Base-by-base conservation (phyloP, 2,888 invertebrate species). In the Sinodicranocentrus sp. region DNA sequence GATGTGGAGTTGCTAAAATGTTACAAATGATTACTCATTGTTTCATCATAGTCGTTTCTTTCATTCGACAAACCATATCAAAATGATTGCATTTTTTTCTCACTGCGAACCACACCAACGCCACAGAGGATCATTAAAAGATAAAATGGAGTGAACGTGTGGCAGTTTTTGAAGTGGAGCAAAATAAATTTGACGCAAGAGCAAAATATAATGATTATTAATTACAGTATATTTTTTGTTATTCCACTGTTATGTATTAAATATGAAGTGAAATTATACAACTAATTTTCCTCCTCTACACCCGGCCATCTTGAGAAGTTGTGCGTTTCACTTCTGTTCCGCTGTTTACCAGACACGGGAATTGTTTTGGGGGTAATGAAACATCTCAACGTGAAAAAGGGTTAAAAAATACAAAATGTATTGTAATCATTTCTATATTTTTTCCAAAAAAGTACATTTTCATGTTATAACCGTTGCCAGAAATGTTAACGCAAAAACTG, bases 1-100 rank as follows among this genome's bases (percentile, higher is more conserved):
- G 71, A 63, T 63, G 71, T 71, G n/a, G 39, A 63, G 63, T 79
- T 79, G 71, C 71, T 79, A 79, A 78, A 79, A 78, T 79, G 79
- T 79, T 72, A 72, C 79, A 79, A 79, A 79, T 79, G 79, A 79
- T 72, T 79, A 23, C 65, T 79, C 72, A 79, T 72, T 72, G 79
- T 79, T 78, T 79, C 79, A 79, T 72, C 63, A 79, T 61, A 77
- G 17, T n/a, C 23, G 17, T 28, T 79, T 79, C n/a, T 79, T 79
- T 79, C 68, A 79, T 72, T 72, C 65, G 21, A 63, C 52, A 73
- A 28, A 71, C 71, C 71, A 43, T 72, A 72, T 79, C 72, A 79
- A 57, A 79, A 72, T 65, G 61, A 72, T 71, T 72, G 59, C 43
- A 52, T 79, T 72, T 79, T 65, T 71, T 48, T 19, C 21, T 23